These are phyloP conservation scores for Aselliscus stoliczkanus DNA, from an alignment of 2,797 vertebrate genomes.

Conservation along the genomic window DNA sequence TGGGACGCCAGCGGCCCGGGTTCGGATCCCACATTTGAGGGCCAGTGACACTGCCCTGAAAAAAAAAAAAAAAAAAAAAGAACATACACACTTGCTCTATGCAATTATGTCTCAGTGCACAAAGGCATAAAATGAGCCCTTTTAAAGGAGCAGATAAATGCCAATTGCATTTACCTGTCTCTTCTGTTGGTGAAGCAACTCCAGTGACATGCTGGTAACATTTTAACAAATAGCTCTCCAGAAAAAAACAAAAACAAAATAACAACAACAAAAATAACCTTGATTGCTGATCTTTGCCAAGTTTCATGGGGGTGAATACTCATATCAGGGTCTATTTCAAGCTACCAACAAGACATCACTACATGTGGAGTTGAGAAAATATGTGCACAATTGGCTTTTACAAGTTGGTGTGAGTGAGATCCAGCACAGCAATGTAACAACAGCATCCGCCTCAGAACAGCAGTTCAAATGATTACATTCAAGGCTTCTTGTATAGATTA, in stretches of 20 bases:
- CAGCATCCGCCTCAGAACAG: neutral
- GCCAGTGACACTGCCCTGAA: too few relatives aligned
- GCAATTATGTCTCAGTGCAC: neutral
- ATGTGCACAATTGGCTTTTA: neutral
- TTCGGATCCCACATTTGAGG: too few relatives aligned
- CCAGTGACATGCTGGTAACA: neutral
- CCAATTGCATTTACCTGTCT: neutral
- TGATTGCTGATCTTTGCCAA: neutral
- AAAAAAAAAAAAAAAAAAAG: neutral
- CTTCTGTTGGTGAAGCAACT: neutral
- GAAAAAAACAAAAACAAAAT: too few relatives aligned
- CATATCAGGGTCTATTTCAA: neutral
- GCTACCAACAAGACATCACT: neutral
- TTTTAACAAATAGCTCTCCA: neutral
- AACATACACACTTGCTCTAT: neutral
- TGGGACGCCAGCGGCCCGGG: too few relatives aligned
- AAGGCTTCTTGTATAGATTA: neutral
- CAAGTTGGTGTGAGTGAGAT: neutral
- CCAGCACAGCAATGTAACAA: neutral
- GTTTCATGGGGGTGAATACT: neutral
- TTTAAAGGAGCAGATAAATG: neutral
- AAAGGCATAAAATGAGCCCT: neutral
- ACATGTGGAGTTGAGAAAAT: neutral
- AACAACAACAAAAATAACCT: too few relatives aligned
- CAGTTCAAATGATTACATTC: neutral